phyloP scores from a whole-genome alignment of 2,113 vertebrate genomes.

The Microcebus murinus region DNA sequence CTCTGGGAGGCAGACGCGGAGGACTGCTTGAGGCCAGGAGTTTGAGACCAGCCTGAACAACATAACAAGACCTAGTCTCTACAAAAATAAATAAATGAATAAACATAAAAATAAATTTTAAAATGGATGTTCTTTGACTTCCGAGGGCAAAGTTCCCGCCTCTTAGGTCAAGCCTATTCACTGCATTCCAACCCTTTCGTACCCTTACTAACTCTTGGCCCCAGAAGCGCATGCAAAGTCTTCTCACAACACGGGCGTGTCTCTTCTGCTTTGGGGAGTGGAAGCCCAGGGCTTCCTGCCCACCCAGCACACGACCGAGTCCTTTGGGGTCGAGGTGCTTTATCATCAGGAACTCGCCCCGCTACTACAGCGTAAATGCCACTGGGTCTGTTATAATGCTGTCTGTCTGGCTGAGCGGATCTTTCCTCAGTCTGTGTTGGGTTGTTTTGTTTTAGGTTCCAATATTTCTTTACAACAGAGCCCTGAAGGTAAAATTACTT shows the following conservation, averaged over 20 bases:
- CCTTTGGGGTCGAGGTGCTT: too few species aligned
- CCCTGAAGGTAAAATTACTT: neutral
- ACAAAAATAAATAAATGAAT: too few species aligned
- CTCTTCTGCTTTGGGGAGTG: too few species aligned
- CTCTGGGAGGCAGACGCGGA: too few species aligned
- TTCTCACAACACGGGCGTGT: neutral
- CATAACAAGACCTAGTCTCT: too few species aligned
- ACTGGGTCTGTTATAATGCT: fast-evolving
- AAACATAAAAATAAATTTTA: too few species aligned
- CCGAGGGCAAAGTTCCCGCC: neutral
- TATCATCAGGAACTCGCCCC: too few species aligned
- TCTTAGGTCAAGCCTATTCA: too few species aligned
- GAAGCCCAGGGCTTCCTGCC: neutral
- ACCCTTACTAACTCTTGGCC: neutral
- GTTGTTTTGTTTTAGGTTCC: neutral
- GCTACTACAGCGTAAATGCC: neutral
- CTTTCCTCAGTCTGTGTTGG: fast-evolving
- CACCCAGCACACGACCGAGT: fast-evolving
- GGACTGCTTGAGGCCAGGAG: too few species aligned
- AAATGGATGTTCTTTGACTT: neutral
- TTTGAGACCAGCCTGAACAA: too few species aligned
- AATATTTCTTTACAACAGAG: neutral
- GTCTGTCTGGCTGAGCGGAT: neutral
- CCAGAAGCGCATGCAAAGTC: too few species aligned
- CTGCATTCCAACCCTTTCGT: fast-evolving